Evolutionary conservation across 1,140 invertebrate genomes (phyloP).

Genomic region (Zaprionus inermis): DNA sequence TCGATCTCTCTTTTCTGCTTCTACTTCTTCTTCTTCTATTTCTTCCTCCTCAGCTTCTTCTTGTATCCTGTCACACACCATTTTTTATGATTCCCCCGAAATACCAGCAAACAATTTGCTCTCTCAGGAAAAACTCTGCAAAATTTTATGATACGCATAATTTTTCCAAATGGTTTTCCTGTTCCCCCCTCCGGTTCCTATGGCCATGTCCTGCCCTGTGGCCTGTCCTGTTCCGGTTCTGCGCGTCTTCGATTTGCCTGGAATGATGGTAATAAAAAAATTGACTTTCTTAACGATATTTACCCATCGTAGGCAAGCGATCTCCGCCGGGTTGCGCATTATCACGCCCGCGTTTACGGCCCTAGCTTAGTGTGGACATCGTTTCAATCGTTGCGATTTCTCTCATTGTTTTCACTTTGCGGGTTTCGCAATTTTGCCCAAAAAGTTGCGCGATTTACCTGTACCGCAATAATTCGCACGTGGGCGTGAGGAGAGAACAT

Average conservation of each 20-base stretch:
- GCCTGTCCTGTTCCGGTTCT: constrained; percentile 60
- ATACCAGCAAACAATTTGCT: constrained; percentile 38
- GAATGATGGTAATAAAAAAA: constrained; percentile 71
- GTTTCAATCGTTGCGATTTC: constrained; percentile 27
- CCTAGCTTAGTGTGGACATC: constrained; percentile 15
- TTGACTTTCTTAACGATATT: constrained; percentile 74
- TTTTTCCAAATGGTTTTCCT: constrained; percentile 70
- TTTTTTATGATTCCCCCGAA: constrained; percentile 76
- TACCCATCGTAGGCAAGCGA: constrained; percentile 22
- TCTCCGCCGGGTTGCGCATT: constrained; percentile 22
- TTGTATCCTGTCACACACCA: constrained; percentile 40
- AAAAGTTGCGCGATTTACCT: constrained; percentile 47
- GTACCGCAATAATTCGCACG: not conserved
- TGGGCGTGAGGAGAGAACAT: constrained; percentile 2
- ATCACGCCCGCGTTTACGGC: constrained; percentile 61
- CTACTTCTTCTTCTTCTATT: not conserved
- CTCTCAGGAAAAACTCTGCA: constrained; percentile 54
- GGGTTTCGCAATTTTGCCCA: constrained; percentile 48
- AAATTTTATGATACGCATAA: constrained; percentile 73
- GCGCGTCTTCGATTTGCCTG: constrained; percentile 18
- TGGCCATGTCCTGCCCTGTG: constrained; percentile 19
- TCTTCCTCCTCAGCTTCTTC: not conserved
- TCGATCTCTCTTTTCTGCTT: not conserved
- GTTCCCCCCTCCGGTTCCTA: constrained; percentile 10
- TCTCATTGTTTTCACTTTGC: constrained; percentile 37